phyloP scores from a whole-genome alignment of 92 coral and sea anemone genomes.

The Bergia puertoricense region DNA sequence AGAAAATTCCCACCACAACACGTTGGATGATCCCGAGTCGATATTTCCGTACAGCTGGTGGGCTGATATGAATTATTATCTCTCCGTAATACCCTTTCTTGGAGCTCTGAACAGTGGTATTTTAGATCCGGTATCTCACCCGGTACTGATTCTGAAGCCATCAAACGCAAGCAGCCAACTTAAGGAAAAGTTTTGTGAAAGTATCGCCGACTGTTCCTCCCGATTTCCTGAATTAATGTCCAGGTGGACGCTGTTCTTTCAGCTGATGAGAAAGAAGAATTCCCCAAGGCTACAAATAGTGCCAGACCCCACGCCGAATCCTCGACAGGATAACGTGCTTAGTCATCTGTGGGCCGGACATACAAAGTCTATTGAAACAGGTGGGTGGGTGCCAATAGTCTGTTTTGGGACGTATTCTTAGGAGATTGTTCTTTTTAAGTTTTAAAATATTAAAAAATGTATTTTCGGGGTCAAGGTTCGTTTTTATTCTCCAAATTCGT shows the following conservation, averaged over 20 bases:
- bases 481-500: too few relatives aligned
- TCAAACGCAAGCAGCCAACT: slow-evolving; percentile 45
- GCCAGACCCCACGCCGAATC: background rate
- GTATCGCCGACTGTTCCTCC: slow-evolving; percentile 58
- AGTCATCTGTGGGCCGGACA: slow-evolving; percentile 64
- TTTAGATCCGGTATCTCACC: slow-evolving; percentile 49
- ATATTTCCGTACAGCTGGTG: slow-evolving; percentile 83
- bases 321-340: slow-evolving; percentile 46
- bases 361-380: slow-evolving; percentile 53
- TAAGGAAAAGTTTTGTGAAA: slow-evolving; percentile 67
- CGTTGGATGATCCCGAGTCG: background rate
- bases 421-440: too few relatives aligned
- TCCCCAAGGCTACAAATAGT: background rate
- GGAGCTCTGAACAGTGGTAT: slow-evolving; percentile 79
- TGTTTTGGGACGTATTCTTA: background rate
- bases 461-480: too few relatives aligned
- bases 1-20: background rate
- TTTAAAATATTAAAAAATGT: too few relatives aligned
- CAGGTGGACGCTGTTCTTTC: slow-evolving; percentile 72
- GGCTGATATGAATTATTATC: slow-evolving; percentile 87
- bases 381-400: slow-evolving; percentile 28
- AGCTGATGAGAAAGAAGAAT: slow-evolving; percentile 20
- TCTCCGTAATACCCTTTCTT: slow-evolving; percentile 79
- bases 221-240: slow-evolving; percentile 56
- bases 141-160: slow-evolving; percentile 61